Evolutionary conservation across 2,113 vertebrate genomes (phyloP), one percentile per base, ranked within the genome.

Genomic region (Cariama cristata): DNA sequence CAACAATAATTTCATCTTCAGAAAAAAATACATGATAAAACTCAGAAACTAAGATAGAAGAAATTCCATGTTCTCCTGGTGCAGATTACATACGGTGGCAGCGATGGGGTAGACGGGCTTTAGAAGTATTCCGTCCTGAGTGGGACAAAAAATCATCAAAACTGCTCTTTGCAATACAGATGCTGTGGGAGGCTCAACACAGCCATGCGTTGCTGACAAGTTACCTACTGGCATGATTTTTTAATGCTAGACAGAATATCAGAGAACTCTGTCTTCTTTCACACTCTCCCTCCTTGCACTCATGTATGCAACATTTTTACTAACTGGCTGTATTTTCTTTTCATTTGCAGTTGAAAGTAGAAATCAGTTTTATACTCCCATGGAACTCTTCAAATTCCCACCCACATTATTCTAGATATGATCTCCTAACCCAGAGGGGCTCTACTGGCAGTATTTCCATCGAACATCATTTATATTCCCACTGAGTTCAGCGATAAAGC

Each of bases 381-480:
- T 32, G 77, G 85, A 93, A 88, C 83, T 56, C 79, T 49, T 53
- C 15, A 4, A 74, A 96, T 86, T 91, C 74, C 93, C 88, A 91
- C 79, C 47, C 83, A 91, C 67, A 94, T 84, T 84, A 92, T 94
- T 91, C 83, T 44, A n/a, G 68, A 82, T 72, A 63, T 92, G 88
- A 83, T 91, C 84, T 93, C 53, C 79, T 66, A 81, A 66, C 14
- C 32, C 95, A 75, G 88, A 84, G 75, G 72, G 75, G 55, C 56
- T 88, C 63, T 91, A 58, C 81, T 62, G 67, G 82, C 84, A 83
- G 68, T 3, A n/a, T 44, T 93, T 55, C 75, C 85, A 86, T 64
- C 12, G 3, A 91, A 60, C 56, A 75, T 49, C 69, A 62, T 76
- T 85, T 90, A 71, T 60, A 92, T 86, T 83, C 85, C 91, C 85